Percentiles rank a stretch among this genome's conserved stretches.
Evolutionary conservation across 2,113 vertebrate genomes (phyloP).

Genomic region (Chiloscyllium plagiosum): DNA sequence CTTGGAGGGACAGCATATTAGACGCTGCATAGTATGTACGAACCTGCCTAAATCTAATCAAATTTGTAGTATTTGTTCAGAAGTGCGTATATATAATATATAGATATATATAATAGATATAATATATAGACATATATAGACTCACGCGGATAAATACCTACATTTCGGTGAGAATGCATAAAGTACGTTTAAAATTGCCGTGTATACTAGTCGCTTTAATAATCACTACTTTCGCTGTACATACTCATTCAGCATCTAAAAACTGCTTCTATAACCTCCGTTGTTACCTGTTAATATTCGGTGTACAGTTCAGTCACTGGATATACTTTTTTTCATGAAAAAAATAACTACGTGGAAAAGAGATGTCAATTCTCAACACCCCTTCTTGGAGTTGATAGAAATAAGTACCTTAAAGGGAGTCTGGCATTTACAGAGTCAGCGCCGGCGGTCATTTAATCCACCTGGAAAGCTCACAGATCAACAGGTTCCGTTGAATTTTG

Average conservation of each 20-base stretch:
- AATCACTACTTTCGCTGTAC: not conserved
- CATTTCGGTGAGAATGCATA: not conserved
- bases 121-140: not conserved
- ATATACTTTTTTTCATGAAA: not conserved
- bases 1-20: not conserved
- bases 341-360: not conserved
- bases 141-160: not conserved
- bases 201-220: not conserved
- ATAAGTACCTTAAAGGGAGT: not conserved
- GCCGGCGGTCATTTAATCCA: not conserved
- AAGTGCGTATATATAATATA: no score
- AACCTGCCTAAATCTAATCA: not conserved
- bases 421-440: not conserved
- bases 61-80: not conserved
- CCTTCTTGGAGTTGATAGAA: not conserved
- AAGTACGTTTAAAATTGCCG: not conserved
- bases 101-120: no score
- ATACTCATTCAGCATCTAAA: not conserved
- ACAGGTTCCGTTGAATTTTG: conserved; percentile 22
- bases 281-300: not conserved
- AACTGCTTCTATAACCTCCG: not conserved
- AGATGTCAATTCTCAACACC: not conserved
- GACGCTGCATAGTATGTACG: not conserved
- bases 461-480: not conserved
- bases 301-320: not conserved